phyloP scores from a whole-genome alignment of 2,113 vertebrate genomes.

The Nipponia nippon region DNA sequence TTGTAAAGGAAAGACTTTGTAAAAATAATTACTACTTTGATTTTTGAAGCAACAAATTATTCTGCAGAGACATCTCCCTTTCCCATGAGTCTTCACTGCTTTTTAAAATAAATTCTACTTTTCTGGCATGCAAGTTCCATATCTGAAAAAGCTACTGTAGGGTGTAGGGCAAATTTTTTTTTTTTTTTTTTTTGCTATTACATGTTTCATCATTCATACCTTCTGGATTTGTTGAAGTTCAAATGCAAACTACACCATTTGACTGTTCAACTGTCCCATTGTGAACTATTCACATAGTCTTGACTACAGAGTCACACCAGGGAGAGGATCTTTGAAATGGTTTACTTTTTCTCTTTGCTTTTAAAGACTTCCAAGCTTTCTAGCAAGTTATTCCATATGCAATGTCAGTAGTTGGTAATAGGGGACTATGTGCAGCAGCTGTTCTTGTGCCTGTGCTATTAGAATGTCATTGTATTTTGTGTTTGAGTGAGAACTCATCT shows the following conservation, averaged over 20 bases:
- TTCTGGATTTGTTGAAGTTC: background rate
- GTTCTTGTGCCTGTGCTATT: background rate
- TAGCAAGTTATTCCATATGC: background rate
- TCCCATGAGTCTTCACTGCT: background rate
- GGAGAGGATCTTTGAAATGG: background rate
- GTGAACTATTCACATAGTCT: background rate
- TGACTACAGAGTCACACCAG: background rate
- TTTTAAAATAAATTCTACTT: background rate
- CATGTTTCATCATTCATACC: background rate
- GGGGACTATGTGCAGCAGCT: background rate
- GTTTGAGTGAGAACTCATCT: background rate
- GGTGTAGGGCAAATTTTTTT: background rate
- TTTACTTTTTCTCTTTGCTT: background rate
- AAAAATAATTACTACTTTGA: slow-evolving; percentile 41
- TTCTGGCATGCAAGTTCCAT: background rate
- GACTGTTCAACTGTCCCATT: background rate
- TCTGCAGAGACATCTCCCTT: background rate
- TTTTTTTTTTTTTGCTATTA: background rate
- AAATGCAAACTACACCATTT: background rate
- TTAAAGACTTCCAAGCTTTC: background rate
- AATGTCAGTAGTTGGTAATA: background rate
- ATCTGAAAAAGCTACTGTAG: background rate
- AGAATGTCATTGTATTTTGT: background rate
- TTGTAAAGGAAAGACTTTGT: background rate
- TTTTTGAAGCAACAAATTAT: slow-evolving; percentile 31